Conservation (phyloP, 37 sponge, comb jelly and placozoan species). For the Ephydatia muelleri region DNA sequence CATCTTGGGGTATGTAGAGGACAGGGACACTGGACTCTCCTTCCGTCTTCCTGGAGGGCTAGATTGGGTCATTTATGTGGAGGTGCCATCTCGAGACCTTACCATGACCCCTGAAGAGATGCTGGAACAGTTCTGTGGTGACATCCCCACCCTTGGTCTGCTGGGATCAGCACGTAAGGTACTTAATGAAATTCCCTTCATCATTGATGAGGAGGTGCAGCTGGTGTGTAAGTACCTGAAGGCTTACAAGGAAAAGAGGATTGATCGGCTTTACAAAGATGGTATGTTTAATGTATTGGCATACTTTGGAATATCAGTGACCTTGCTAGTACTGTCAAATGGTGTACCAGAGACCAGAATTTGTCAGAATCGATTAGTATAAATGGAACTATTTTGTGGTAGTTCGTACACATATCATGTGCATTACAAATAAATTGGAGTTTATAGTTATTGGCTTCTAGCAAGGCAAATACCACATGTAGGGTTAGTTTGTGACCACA, state of each 20-base stretch:
- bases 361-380: too few species aligned
- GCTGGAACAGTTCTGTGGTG: constrained; percentile 49
- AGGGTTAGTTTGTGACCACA: too few species aligned
- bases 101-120: constrained; percentile 38
- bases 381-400: too few species aligned
- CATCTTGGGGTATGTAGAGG: constrained; percentile 84
- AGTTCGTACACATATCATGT: too few species aligned
- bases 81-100: constrained; percentile 46
- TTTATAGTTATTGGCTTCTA: too few species aligned
- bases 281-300: neutral
- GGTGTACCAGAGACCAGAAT: too few species aligned
- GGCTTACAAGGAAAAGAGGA: constrained; percentile 35
- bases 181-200: constrained; percentile 32
- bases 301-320: too few species aligned
- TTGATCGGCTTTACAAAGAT: neutral
- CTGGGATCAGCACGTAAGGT: constrained; percentile 58
- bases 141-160: constrained; percentile 59
- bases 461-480: too few species aligned
- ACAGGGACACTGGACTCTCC: constrained; percentile 66
- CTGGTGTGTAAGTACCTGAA: constrained; percentile 85
- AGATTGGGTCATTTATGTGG: constrained; percentile 77
- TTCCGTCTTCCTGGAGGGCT: constrained; percentile 71
- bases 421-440: too few species aligned
- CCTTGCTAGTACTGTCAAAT: too few species aligned
- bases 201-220: constrained; percentile 68